Conservation (phyloP, 1,140 invertebrate species). For the Zaprionus inermis region DNA sequence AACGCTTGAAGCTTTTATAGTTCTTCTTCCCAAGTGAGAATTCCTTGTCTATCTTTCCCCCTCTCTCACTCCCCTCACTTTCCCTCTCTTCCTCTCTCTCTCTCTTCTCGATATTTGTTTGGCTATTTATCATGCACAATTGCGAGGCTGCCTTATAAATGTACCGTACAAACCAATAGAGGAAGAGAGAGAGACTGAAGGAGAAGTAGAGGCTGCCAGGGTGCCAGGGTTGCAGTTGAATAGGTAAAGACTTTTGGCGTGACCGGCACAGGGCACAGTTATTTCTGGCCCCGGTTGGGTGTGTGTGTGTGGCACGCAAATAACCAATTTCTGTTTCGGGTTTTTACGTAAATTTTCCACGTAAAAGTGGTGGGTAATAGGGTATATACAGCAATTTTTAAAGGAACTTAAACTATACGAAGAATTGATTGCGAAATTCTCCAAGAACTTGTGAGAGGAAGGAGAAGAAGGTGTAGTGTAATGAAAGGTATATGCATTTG, state of each 20-base stretch:
- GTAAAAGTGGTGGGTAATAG: conserved; percentile 1
- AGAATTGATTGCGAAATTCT: not conserved
- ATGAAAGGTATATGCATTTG: not conserved
- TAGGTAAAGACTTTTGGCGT: not conserved
- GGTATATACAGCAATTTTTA: not conserved
- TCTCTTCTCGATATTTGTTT: conserved; percentile 31
- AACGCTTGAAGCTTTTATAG: conserved; percentile 54
- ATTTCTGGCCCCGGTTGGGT: not conserved
- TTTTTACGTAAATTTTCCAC: conserved; percentile 47
- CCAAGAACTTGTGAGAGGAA: not conserved
- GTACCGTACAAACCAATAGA: not conserved
- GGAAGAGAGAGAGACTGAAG: not conserved
- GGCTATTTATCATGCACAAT: conserved; percentile 71
- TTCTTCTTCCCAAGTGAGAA: conserved; percentile 21
- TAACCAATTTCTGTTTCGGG: conserved; percentile 62
- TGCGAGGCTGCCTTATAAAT: conserved; percentile 48
- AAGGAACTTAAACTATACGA: not conserved
- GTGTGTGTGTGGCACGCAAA: conserved; percentile 57
- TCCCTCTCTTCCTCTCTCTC: too few relatives aligned
- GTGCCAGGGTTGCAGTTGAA: not conserved
- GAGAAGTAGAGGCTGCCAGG: not conserved
- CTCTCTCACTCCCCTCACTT: too few relatives aligned
- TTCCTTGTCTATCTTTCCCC: too few relatives aligned
- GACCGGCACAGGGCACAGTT: not conserved
- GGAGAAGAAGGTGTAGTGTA: not conserved